Evolutionary conservation across 2,888 invertebrate species (phyloP).

Genomic region (Papilio gigon): DNA sequence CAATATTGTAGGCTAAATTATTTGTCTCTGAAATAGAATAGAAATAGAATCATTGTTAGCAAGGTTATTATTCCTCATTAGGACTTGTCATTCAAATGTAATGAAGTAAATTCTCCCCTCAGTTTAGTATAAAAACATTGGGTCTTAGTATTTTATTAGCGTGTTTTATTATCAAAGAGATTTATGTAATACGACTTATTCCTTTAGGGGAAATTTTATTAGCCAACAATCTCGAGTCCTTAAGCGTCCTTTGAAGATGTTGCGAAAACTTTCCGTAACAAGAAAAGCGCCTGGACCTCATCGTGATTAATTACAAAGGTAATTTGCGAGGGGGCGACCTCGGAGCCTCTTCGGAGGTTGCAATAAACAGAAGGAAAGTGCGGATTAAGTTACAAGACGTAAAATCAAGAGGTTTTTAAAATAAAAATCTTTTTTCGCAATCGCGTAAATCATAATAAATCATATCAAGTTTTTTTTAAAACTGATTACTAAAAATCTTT

Average conservation of each 20-base stretch:
- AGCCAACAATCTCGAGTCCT: constrained; percentile 28
- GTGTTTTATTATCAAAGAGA: constrained; percentile 20
- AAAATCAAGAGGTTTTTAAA: constrained; percentile 13
- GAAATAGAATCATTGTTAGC: neutral
- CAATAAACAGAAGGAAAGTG: constrained; percentile 25
- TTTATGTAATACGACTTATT: constrained; percentile 22
- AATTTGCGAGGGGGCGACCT: constrained; percentile 23
- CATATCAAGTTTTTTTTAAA: neutral
- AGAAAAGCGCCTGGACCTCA: constrained; percentile 27
- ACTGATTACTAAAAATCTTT: no score
- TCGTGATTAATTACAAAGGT: constrained; percentile 32
- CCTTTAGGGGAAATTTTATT: constrained; percentile 30
- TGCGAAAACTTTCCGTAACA: constrained; percentile 31
- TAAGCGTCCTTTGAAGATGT: constrained; percentile 31
- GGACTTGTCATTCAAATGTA: constrained; percentile 2
- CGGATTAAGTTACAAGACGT: constrained; percentile 19
- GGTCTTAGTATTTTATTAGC: constrained; percentile 12
- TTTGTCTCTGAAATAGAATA: no score
- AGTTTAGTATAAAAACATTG: constrained; percentile 6
- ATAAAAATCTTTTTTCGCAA: constrained; percentile 4
- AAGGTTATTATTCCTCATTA: neutral
- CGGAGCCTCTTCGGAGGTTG: constrained; percentile 5
- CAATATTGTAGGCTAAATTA: no score
- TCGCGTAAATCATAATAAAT: constrained; percentile 2
- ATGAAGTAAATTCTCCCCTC: neutral